Conservation (phyloP, 1,140 invertebrate species). For the Maconellicoccus hirsutus region DNA sequence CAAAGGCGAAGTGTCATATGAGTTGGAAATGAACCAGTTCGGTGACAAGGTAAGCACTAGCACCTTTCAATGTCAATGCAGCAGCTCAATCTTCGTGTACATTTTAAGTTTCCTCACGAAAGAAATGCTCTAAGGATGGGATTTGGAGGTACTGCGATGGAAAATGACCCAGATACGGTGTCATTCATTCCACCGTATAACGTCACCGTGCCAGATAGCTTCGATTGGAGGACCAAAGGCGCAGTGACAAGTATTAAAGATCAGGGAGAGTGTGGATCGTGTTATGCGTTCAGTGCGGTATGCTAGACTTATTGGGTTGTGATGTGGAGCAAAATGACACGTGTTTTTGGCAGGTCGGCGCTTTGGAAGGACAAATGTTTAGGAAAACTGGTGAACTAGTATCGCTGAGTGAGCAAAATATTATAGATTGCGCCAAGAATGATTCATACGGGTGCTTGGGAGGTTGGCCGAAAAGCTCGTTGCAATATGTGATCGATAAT, state of each 20-base stretch:
- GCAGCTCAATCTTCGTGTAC: too few species aligned
- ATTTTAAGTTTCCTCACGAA: too few species aligned
- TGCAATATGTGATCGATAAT: constrained; percentile 85
- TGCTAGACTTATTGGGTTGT: constrained; percentile 28
- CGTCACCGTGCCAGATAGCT: constrained; percentile 52
- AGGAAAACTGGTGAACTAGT: constrained; percentile 69
- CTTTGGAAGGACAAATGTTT: constrained; percentile 92
- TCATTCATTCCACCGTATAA: constrained; percentile 61
- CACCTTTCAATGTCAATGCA: too few species aligned
- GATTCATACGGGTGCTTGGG: constrained; percentile 94
- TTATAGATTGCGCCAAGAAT: constrained; percentile 89
- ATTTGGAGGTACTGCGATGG: too few species aligned
- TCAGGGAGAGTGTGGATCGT: constrained; percentile 68
- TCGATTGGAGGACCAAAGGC: constrained; percentile 80
- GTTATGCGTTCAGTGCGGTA: constrained; percentile 52
- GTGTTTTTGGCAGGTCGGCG: constrained; percentile 57
- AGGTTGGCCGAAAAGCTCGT: constrained; percentile 86
- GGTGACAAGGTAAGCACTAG: too few species aligned
- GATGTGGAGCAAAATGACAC: neutral
- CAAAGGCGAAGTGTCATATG: too few species aligned
- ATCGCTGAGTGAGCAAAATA: constrained; percentile 92
- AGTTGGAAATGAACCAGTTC: too few species aligned
- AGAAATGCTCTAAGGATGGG: too few species aligned
- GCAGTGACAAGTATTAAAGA: constrained; percentile 86
- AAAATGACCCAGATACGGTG: too few species aligned